A percentile compares a stretch with the other conserved stretches of the same genome.
Evolutionary conservation across 2,888 invertebrate species (phyloP).

Genomic region (Agrochola lychnidis): DNA sequence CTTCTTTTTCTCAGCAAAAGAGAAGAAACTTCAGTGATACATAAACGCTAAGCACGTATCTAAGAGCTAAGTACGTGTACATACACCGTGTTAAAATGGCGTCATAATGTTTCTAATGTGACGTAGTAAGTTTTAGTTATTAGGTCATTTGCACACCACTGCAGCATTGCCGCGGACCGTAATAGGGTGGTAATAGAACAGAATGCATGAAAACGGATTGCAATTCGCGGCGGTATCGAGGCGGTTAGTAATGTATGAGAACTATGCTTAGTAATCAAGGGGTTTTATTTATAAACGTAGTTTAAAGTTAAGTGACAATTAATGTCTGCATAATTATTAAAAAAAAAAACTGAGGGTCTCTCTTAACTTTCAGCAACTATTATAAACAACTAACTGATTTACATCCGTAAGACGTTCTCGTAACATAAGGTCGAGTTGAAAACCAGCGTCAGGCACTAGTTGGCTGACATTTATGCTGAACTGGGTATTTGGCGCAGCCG

Average conservation of each 20-base stretch:
- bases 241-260: neutral
- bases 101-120: constrained; percentile 18
- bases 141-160: constrained; percentile 35
- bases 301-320: neutral
- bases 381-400: neutral
- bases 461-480: too few species aligned
- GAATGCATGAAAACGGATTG: constrained; percentile 40
- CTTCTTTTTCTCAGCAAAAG: constrained; percentile 39
- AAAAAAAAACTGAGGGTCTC: neutral
- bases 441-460: too few species aligned
- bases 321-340: too few species aligned
- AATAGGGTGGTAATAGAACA: constrained; percentile 15
- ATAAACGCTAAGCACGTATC: constrained; percentile 37
- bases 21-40: constrained; percentile 51
- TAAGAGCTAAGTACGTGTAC: constrained; percentile 19
- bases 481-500: too few species aligned
- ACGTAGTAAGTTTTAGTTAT: constrained; percentile 46
- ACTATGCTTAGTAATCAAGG: too few species aligned
- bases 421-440: too few species aligned
- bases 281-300: neutral
- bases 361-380: neutral
- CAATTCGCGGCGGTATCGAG: constrained; percentile 25
- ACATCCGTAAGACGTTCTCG: too few species aligned
- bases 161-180: constrained; percentile 1
- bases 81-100: constrained; percentile 13